Base-by-base conservation (phyloP, 2,113 vertebrate species). In the Bothrops jararaca region DNA sequence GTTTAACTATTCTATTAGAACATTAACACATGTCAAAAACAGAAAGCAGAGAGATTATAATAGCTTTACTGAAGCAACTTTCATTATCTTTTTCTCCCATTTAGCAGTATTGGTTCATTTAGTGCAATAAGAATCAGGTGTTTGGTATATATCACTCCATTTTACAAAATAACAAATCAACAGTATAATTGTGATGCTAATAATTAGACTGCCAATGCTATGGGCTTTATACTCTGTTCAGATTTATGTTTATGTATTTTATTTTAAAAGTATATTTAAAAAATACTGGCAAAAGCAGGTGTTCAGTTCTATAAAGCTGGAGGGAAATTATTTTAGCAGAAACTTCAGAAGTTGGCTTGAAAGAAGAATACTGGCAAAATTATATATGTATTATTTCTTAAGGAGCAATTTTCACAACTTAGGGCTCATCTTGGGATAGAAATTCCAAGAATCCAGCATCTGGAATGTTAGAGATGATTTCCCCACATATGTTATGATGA, bases 301-400 rank as follows among this genome's bases (percentile, higher is more conserved):
- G 23, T 0, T 0, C 39, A 69, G 85, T 91, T 95, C 34, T 89
- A 5, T 90, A 86, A 11, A 89, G 26, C 0, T 26, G 52, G 86
- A 39, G 92, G 91, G 92, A 86, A 90, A 60, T 42, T 93, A 69
- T 91, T 93, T 93, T 93, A 91, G 53, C 88, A 94, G 92, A 92
- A 50, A 42, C 34, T 74, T 39, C 57, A 34, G 45, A 23, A 26
- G 80, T 45, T 48, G 90, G n/a, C 1, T 87, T 53, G 39, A 45
- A 88, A 34, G 5, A 23, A 80, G 48, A 80, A 74, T 56, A 23
- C 7, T 92, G n/a, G 86, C 26, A 53, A 26, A 69, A 92, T 39
- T 53, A 34, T 42, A 92, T 34, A 39, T 74, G 10, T 53, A 5
- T 56, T 89, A 5, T 58, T 42, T 89, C 26, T 87, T 52, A 52